These are phyloP conservation scores for Akabosia matsudoensis DNA, from an alignment of 1,140 invertebrate genomes.

Conservation along the genomic window DNA sequence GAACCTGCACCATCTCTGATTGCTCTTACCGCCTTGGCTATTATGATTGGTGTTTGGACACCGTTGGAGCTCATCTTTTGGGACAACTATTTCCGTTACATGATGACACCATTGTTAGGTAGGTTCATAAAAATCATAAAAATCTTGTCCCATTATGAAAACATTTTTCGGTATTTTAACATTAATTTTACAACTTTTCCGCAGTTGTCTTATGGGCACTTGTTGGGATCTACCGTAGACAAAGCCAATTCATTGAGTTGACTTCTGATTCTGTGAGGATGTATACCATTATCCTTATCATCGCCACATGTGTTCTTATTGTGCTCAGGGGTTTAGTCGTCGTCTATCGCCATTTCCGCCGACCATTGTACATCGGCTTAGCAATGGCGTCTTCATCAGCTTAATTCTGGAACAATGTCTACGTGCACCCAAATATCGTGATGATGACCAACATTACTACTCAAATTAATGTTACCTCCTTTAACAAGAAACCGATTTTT, in stretches of 20 bases:
- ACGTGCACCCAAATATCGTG: no score
- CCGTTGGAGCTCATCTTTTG: neutral
- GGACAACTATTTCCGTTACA: constrained; percentile 3
- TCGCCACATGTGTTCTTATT: neutral
- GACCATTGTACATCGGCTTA: neutral
- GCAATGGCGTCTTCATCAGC: neutral
- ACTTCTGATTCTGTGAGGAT: neutral
- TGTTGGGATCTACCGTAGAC: neutral
- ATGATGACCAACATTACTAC: no score
- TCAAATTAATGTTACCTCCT: neutral
- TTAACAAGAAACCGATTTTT: neutral
- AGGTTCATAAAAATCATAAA: neutral
- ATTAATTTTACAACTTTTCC: neutral
- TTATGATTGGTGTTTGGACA: neutral
- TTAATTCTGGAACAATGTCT: no score
- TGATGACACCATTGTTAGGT: neutral
- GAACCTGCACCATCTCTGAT: neutral
- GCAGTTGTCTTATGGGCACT: neutral
- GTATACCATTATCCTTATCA: neutral
- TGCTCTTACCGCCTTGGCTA: neutral
- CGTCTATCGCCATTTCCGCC: neutral
- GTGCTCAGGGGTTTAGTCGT: neutral
- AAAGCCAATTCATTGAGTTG: neutral
- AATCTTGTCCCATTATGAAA: neutral
- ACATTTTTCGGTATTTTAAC: neutral